Evolutionary conservation across 2,113 vertebrate genomes (phyloP).

Genomic region (Anhinga rufa): DNA sequence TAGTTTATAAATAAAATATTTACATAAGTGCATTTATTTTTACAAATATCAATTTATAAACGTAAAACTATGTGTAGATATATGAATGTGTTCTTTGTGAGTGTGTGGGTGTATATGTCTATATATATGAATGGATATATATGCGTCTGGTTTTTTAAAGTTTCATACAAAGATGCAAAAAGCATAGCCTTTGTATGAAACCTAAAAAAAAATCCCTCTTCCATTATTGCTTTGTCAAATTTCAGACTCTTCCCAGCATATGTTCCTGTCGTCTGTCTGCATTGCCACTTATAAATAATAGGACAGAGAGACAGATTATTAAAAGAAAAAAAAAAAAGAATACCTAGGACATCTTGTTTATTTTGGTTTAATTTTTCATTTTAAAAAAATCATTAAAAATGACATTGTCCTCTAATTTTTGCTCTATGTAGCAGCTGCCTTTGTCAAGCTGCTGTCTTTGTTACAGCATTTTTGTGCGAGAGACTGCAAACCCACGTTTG

Average conservation of each 20-base stretch:
- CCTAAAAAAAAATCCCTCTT: not conserved
- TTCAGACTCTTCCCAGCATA: not conserved
- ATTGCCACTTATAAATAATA: not conserved
- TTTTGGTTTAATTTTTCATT: slow-evolving; percentile 49
- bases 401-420: slow-evolving; percentile 50
- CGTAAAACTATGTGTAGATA: not conserved
- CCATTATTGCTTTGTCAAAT: not conserved
- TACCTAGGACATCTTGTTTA: not conserved
- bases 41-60: not conserved
- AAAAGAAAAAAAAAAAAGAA: not conserved
- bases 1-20: not conserved
- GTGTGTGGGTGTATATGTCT: rapidly evolving
- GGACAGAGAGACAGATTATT: not conserved
- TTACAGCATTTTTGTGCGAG: not conserved
- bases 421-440: slow-evolving; percentile 24
- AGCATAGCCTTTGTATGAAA: not conserved
- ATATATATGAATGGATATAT: too few relatives aligned
- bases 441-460: slow-evolving; percentile 41
- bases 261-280: not conserved
- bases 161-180: not conserved
- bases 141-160: not conserved
- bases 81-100: not conserved
- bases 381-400: slow-evolving; percentile 49
- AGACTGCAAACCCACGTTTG: not conserved
- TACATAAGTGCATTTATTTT: not conserved